Evolutionary conservation across 2,113 vertebrate genomes (phyloP).

Genomic region (Halichoeres trimaculatus): DNA sequence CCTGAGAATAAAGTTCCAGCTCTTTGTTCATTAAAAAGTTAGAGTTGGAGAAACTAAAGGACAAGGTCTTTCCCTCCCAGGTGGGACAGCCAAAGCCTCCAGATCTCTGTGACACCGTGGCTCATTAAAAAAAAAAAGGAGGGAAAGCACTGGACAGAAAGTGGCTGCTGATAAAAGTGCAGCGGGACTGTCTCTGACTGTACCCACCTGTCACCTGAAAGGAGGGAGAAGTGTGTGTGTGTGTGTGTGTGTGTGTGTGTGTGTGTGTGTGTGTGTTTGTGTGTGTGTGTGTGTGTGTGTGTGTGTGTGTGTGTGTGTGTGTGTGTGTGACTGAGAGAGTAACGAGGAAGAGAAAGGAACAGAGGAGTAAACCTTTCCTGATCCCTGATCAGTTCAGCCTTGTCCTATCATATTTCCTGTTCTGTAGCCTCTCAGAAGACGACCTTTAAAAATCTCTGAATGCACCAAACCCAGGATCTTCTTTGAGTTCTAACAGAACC

Average conservation of each 20-base stretch:
- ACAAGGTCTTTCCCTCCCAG: constrained; percentile 50
- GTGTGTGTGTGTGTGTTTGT: no score
- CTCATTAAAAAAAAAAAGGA: constrained; percentile 70
- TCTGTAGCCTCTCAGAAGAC: constrained; percentile 14
- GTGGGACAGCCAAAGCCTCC: constrained; percentile 53
- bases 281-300: no score
- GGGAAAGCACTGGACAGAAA: no score
- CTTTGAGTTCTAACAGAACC: no score
- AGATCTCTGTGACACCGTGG: constrained; percentile 60
- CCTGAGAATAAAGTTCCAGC: constrained; percentile 52
- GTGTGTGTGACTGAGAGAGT: constrained; percentile 1
- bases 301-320: no score
- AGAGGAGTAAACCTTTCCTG: constrained; percentile 13
- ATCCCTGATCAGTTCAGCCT: constrained; percentile 31
- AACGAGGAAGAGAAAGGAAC: background rate
- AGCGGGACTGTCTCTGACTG: constrained; percentile 26
- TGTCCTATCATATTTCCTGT: constrained; percentile 39
- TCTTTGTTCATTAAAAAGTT: constrained; percentile 79
- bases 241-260: no score
- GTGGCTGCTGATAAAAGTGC: no score
- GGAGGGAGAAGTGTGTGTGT: constrained; percentile 16
- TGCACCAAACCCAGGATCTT: no score
- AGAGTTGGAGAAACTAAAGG: constrained; percentile 55
- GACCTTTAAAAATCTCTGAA: constrained; percentile 16
- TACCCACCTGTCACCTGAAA: constrained; percentile 28